phyloP scores from a whole-genome alignment of 2,797 vertebrate genomes.

The Dryobates pubescens region DNA sequence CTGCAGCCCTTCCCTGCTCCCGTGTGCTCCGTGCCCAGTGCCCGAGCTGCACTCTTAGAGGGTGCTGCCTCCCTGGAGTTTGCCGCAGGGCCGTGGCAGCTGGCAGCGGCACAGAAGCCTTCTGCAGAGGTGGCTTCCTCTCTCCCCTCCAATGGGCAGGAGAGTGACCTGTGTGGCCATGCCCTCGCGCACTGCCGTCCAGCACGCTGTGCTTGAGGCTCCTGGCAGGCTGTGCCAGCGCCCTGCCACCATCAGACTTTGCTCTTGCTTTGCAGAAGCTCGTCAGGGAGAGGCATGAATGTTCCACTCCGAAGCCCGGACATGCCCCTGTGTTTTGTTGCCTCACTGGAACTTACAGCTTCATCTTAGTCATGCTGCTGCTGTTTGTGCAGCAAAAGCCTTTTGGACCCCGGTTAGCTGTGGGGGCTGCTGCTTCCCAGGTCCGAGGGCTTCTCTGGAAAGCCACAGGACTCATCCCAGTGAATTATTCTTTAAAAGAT shows the following conservation, averaged over 20 bases:
- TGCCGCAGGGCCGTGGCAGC: constrained; percentile 4
- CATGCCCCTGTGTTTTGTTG: constrained; percentile 44
- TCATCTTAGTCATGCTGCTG: constrained; percentile 38
- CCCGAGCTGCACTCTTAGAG: neutral
- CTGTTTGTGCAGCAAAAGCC: neutral
- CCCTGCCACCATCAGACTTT: neutral
- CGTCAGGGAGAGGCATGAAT: constrained; percentile 30
- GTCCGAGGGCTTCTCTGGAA: constrained; percentile 35
- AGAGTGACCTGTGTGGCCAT: neutral
- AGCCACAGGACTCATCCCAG: constrained; percentile 40
- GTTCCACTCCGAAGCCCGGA: constrained; percentile 31
- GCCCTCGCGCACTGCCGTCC: neutral
- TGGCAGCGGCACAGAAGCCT: constrained; percentile 13
- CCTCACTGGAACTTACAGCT: constrained; percentile 36
- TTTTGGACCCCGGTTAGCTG: constrained; percentile 17
- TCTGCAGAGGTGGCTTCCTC: neutral
- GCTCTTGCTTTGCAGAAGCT: constrained; percentile 49
- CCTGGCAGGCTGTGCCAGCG: neutral
- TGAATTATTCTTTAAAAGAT: constrained; percentile 60
- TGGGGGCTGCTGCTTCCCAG: constrained; percentile 22
- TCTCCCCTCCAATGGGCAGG: neutral
- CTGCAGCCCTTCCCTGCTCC: constrained; percentile 3
- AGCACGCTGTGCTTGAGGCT: neutral
- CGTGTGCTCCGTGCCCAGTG: neutral
- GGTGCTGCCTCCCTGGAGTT: neutral